phyloP scores from a whole-genome alignment of 2,888 invertebrate species.

The Eupithecia dodoneata region DNA sequence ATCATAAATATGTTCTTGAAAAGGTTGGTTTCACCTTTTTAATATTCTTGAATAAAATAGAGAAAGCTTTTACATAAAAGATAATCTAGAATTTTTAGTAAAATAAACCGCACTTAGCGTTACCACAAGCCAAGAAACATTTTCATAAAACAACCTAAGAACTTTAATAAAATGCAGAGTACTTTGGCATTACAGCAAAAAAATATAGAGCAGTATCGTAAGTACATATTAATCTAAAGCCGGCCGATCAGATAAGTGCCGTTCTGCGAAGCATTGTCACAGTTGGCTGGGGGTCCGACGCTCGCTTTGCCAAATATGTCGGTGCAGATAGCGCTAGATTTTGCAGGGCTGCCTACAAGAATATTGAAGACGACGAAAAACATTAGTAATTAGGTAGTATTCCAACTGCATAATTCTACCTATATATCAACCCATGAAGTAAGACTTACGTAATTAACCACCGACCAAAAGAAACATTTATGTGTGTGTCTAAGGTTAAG shows the following conservation, averaged over 20 bases:
- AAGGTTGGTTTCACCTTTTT: neutral
- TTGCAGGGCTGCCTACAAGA: neutral
- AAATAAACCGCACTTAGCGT: conserved; percentile 2
- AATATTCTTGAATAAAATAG: neutral
- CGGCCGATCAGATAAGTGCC: conserved; percentile 62
- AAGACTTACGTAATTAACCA: neutral
- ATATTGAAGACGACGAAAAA: neutral
- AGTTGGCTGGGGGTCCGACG: conserved; percentile 70
- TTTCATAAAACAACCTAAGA: neutral
- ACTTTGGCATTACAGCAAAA: conserved; percentile 30
- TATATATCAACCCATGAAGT: neutral
- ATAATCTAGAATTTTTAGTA: neutral
- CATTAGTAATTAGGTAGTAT: neutral
- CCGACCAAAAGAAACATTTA: neutral
- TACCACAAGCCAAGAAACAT: neutral
- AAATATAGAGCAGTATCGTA: conserved; percentile 48
- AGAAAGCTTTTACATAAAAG: conserved; percentile 6
- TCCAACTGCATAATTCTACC: neutral
- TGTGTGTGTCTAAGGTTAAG: neutral
- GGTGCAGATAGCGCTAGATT: conserved; percentile 65
- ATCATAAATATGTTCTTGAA: neutral
- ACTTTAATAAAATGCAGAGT: conserved; percentile 1
- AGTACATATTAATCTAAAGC: conserved; percentile 62
- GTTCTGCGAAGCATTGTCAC: conserved; percentile 65
- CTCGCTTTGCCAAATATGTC: conserved; percentile 82